Evolutionary conservation across 2,888 invertebrate genomes (phyloP).

Genomic region (Apamea anceps): DNA sequence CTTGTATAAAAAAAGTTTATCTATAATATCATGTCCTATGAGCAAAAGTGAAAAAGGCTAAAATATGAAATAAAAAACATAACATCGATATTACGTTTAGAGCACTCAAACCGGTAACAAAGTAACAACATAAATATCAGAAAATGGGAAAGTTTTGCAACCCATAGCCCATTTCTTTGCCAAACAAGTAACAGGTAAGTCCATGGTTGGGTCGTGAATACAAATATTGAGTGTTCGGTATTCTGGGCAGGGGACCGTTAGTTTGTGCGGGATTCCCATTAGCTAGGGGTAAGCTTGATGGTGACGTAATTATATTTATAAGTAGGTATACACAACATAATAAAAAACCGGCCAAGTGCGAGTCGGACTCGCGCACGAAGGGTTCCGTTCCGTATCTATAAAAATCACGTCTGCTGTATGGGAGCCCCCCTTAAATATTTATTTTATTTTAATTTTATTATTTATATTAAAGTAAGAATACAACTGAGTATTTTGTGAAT

Average conservation of each 20-base stretch:
- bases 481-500: too few species aligned
- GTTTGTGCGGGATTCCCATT: conserved; percentile 56
- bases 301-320: neutral
- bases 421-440: too few species aligned
- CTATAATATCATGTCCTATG: neutral
- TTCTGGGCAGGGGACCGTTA: conserved; percentile 40
- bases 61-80: conserved; percentile 30
- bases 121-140: conserved; percentile 48
- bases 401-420: too few species aligned
- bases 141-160: conserved; percentile 57
- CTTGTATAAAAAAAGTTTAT: neutral
- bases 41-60: neutral
- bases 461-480: too few species aligned
- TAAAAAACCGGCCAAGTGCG: too few species aligned
- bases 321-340: neutral
- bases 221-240: conserved; percentile 40
- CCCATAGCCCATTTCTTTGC: conserved; percentile 38
- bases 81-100: conserved; percentile 25
- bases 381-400: too few species aligned
- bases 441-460: too few species aligned
- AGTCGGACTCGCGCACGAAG: too few species aligned
- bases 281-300: conserved; percentile 28
- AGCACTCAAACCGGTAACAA: conserved; percentile 9
- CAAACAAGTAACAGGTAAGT: conserved; percentile 66
- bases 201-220: conserved; percentile 50